These are phyloP conservation scores for Lagothrix lagotricha DNA, from an alignment of 2,797 vertebrate species.

Conservation along the genomic window DNA sequence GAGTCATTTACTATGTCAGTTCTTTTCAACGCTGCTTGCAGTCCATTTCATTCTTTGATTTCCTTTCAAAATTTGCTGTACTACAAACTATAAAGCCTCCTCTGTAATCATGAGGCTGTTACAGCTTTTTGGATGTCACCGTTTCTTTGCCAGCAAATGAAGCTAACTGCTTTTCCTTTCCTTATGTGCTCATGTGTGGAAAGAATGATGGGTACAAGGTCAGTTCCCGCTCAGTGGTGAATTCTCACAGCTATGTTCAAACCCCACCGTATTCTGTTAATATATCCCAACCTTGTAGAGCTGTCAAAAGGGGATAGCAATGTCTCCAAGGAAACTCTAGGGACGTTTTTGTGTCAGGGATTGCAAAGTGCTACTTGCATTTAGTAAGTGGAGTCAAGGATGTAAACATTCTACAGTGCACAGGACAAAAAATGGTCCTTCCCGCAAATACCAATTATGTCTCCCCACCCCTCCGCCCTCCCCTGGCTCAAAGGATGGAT, in stretches of 20 bases:
- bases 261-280: neutral
- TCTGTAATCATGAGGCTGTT: neutral
- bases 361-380: neutral
- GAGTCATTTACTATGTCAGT: neutral
- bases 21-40: neutral
- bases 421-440: neutral
- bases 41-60: neutral
- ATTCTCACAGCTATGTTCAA: neutral
- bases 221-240: neutral
- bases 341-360: neutral
- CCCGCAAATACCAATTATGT: neutral
- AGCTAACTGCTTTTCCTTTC: neutral
- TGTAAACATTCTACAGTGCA: neutral
- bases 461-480: no score
- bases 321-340: neutral
- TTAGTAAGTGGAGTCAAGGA: neutral
- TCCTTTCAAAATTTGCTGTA: slow-evolving; percentile 50
- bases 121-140: neutral
- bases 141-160: neutral
- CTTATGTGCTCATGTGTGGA: neutral
- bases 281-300: neutral
- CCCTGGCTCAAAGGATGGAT: neutral
- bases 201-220: neutral
- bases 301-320: neutral
- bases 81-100: neutral